These are phyloP conservation scores for Pseudorectes ferrugineus DNA, from an alignment of 2,113 vertebrate genomes.

Conservation along the genomic window DNA sequence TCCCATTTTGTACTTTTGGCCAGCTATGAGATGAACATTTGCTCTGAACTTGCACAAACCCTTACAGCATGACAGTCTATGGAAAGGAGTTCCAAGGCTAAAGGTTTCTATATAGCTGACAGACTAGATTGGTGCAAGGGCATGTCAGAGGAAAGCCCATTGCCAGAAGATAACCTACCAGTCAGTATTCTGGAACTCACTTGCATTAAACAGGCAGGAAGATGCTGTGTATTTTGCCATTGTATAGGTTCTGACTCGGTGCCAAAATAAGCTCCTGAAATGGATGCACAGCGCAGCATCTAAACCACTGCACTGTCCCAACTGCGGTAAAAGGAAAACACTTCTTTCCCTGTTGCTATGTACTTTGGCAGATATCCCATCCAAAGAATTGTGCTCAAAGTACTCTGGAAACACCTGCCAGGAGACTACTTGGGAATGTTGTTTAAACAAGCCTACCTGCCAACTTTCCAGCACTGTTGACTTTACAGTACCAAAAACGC, in stretches of 20 bases:
- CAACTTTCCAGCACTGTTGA: conserved; percentile 79
- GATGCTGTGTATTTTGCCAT: conserved; percentile 44
- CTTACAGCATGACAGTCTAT: neutral
- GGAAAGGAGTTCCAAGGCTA: neutral
- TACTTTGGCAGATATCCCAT: conserved; percentile 75
- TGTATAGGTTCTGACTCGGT: conserved; percentile 33
- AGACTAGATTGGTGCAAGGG: neutral
- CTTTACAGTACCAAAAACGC: conserved; percentile 60
- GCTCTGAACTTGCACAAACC: neutral
- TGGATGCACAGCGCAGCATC: conserved; percentile 41
- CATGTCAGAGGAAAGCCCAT: neutral
- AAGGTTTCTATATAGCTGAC: neutral
- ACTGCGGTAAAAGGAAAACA: conserved; percentile 65
- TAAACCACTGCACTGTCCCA: conserved; percentile 59
- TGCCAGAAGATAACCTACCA: neutral
- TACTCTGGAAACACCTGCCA: conserved; percentile 82
- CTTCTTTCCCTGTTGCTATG: conserved; percentile 73
- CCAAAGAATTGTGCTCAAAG: conserved; percentile 75
- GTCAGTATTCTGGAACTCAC: neutral
- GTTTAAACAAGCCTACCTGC: conserved; percentile 78
- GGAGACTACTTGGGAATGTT: conserved; percentile 77
- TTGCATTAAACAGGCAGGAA: conserved; percentile 8
- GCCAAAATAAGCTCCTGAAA: conserved; percentile 58
- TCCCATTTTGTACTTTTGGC: neutral
- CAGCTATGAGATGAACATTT: neutral